Evolutionary conservation across 2,888 invertebrate species (phyloP).

Genomic region (Acanthosepion pharaonis): DNA sequence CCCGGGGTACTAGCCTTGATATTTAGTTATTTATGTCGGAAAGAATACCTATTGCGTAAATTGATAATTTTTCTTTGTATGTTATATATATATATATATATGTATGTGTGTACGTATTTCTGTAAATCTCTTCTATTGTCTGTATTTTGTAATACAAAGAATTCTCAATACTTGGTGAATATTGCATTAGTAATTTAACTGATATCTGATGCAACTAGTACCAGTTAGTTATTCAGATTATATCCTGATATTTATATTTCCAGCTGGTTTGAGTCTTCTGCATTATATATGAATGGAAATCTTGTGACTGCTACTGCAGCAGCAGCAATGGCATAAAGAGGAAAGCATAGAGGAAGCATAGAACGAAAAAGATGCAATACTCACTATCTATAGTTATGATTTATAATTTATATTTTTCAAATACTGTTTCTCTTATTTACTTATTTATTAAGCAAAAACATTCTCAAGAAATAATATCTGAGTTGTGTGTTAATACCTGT

Average conservation of each 20-base stretch:
- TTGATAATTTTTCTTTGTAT: background rate
- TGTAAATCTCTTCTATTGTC: background rate
- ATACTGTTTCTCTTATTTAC: background rate
- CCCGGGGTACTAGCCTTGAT: too few species aligned
- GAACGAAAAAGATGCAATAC: background rate
- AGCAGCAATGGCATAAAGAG: background rate
- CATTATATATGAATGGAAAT: slow-evolving; percentile 42
- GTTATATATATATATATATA: background rate
- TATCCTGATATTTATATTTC: background rate
- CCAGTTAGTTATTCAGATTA: background rate
- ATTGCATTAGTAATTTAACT: background rate
- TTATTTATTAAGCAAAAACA: background rate
- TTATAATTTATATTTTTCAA: background rate
- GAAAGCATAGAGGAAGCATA: background rate
- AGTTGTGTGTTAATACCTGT: background rate
- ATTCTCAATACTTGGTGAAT: background rate
- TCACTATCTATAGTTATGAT: background rate
- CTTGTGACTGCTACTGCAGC: background rate
- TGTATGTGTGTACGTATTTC: background rate
- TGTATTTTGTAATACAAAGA: background rate
- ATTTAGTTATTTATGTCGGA: too few species aligned
- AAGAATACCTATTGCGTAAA: background rate
- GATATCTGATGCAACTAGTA: background rate
- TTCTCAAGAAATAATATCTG: background rate
- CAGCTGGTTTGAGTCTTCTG: slow-evolving; percentile 4